Base-by-base conservation (phyloP, 2,888 invertebrate genomes). In the Tolmerus cingulatus region DNA sequence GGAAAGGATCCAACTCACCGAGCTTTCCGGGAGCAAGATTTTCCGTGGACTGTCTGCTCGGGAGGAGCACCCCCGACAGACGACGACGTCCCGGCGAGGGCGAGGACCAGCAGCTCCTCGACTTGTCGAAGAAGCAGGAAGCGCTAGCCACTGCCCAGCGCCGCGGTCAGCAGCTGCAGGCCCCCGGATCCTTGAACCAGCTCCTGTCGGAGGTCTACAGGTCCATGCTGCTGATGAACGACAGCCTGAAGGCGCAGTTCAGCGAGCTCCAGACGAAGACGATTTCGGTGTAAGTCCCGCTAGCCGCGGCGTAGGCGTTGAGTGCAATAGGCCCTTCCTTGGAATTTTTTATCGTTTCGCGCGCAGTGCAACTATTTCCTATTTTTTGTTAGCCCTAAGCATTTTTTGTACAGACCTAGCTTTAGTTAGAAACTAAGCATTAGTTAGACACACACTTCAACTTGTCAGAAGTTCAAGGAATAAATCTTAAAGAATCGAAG, bases 131-230 rank as follows among this genome's bases (percentile, higher is more conserved):
- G 37, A 85, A 84, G n/a, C 46, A 43, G 16, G 51, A 82, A 30
- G 12, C 23, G 23, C 9, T 23, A 27, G 23, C 19, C 27, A 27
- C 66, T 27, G 27, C 12, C 12, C 66, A 27, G 66, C n/a, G n/a
- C 0, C n/a, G 27, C 0, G 8, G 34, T n/a, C 37, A n/a, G 12
- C 76, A 76, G 19, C 16, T 16, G 8, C 27, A 66, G 30, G 7
- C 82, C 43, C 34, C n/a, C 23, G 40, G 37, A 9, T 19, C 51
- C 8, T 40, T 23, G 19, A 1, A 9, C n/a, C 27, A 19, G n/a
- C 4, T 82, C 9, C 27, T n/a, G 16, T 92, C 92, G 12, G 92
- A 92, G 88, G 91, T 92, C n/a, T 92, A 92, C 74, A 91, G 92
- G 86, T 91, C 92, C n/a, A n/a, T n/a, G 16, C 92, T 92, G 92